A percentile compares a stretch with the other conserved stretches of the same genome.
These are phyloP conservation scores for Carpatolechia fugitivella DNA, from an alignment of 2,888 invertebrate genomes.

Conservation along the genomic window DNA sequence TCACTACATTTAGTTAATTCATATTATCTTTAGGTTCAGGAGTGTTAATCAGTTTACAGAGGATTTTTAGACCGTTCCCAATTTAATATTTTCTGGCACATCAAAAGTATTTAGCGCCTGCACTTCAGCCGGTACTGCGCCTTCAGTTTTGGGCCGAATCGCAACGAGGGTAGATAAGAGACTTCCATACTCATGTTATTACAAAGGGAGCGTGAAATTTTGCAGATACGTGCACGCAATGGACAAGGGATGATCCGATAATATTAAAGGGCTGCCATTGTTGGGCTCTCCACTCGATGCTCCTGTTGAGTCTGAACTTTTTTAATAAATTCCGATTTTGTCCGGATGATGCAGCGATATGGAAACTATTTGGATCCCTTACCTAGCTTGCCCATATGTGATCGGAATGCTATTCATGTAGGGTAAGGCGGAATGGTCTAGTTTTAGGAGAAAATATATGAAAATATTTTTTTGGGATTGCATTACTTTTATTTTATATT, in stretches of 20 bases:
- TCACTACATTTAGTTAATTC: too few species aligned
- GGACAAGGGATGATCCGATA: constrained; percentile 57
- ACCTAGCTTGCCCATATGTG: background rate
- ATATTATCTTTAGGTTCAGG: too few species aligned
- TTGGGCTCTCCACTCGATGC: constrained; percentile 14
- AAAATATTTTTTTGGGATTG: too few species aligned
- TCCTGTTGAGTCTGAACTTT: constrained; percentile 34
- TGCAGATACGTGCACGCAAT: constrained; percentile 61
- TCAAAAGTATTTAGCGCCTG: background rate
- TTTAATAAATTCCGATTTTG: constrained; percentile 45
- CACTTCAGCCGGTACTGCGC: background rate
- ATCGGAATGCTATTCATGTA: background rate
- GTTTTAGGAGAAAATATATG: too few species aligned
- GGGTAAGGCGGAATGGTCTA: background rate
- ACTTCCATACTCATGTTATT: constrained; percentile 58
- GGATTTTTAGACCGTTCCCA: too few species aligned
- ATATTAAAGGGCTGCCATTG: constrained; percentile 41
- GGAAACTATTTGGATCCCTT: constrained; percentile 9
- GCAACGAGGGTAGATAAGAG: constrained; percentile 67
- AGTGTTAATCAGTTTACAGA: too few species aligned
- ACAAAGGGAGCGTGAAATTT: constrained; percentile 75
- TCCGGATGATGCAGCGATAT: constrained; percentile 20
- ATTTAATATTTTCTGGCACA: too few species aligned
- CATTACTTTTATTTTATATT: too few species aligned
- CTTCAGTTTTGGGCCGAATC: constrained; percentile 45